Base-by-base conservation (phyloP, 2,888 invertebrate species). In the Xanthorhoe spadicearia region DNA sequence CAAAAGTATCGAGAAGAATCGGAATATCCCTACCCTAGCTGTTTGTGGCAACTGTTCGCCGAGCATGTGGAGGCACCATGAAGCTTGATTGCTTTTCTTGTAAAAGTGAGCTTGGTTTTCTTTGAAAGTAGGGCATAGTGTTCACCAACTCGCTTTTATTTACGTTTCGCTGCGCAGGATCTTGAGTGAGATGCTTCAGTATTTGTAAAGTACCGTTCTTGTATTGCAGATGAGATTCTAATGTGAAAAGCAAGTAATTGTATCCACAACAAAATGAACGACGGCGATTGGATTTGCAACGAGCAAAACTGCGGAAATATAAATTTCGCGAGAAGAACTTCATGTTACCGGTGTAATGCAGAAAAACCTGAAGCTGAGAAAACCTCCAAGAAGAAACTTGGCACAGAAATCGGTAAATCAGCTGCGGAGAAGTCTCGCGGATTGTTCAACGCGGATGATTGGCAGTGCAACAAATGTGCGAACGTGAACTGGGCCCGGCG, bases 381-480 rank as follows among this genome's bases (percentile, higher is more conserved):
- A 75, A 71, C 83, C 18, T 81, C 73, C 61, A 96, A 96, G 87
- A 97, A 97, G 88, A 97, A 97, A 89, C 94, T 98, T 56, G 98
- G 99, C 0, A 97, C 97, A 67, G 99, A 99, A 93, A 99, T 99
- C 77, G 99, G 99, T 3, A 99, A 99, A 93, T 97, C 97, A 19
- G 98, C 99, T 43, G 99, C 99, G 0, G 99, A 99, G 87, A 99
- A 99, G 90, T 98, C 98, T 80, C 96, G 98, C 77, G 99, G 99
- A n/a, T 94, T 99, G 68, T 96, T 95, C 87, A 98, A 98, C 89
- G 99, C 99, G 46, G 99, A 99, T 87, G 99, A 99, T 90, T 99
- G 99, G 99, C 98, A 99, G 85, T 99, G 99, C 89, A 98, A 97
- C 89, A 99, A 99, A 88, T 99, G 99, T 93, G 99, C 99, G n/a